Conservation (phyloP, 2,797 vertebrate genomes). For the Microcaecilia unicolor region DNA sequence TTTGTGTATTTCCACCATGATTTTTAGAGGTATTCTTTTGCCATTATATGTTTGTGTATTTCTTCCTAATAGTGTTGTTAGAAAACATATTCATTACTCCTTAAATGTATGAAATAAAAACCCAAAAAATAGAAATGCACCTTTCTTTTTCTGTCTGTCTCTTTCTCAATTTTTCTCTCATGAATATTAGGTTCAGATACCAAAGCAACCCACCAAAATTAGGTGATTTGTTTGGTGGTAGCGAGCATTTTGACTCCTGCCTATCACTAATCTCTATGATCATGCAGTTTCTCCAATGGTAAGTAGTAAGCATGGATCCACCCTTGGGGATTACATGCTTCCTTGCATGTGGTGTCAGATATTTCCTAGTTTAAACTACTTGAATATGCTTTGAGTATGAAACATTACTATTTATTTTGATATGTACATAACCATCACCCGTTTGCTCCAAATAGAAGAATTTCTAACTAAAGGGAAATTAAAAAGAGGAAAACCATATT, state of each 20-base stretch:
- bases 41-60: neutral
- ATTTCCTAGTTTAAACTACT: no score
- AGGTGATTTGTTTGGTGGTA: conserved; percentile 18
- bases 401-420: no score
- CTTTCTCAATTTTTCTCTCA: conserved; percentile 10
- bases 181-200: conserved; percentile 19
- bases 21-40: neutral
- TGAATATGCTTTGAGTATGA: no score
- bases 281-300: conserved; percentile 17
- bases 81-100: no score
- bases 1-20: no score
- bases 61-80: no score
- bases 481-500: no score
- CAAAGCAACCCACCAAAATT: conserved; percentile 22
- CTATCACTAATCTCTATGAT: conserved; percentile 19
- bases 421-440: no score
- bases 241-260: conserved; percentile 19
- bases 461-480: no score
- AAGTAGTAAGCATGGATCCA: conserved; percentile 18
- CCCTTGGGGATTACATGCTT: conserved; percentile 9
- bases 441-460: no score
- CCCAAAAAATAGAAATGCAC: conserved; percentile 4
- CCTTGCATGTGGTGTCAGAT: conserved; percentile 13
- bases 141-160: conserved; percentile 1
- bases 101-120: neutral